These are phyloP conservation scores for Podargus strigoides DNA, from an alignment of 2,797 vertebrate genomes.

Conservation along the genomic window DNA sequence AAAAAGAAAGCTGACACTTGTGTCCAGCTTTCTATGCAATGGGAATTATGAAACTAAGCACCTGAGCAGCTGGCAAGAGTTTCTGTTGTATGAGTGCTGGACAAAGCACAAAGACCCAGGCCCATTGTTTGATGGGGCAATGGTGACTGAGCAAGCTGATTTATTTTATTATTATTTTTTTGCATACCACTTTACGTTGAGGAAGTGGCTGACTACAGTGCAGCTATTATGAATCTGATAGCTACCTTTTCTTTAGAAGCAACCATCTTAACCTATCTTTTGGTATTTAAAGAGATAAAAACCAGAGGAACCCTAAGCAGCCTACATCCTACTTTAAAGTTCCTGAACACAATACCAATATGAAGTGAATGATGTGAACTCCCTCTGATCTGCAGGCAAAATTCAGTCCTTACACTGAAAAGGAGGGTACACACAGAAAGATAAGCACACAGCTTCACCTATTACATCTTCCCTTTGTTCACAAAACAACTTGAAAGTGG, in stretches of 20 bases:
- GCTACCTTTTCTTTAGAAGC: background rate
- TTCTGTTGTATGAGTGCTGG: background rate
- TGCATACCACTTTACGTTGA: too few relatives aligned
- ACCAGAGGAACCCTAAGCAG: background rate
- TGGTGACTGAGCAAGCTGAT: too few relatives aligned
- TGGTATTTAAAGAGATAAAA: background rate
- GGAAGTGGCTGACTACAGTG: too few relatives aligned
- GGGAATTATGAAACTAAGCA: background rate
- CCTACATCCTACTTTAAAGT: background rate
- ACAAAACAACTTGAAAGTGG: background rate
- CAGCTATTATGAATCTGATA: background rate
- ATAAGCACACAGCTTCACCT: background rate
- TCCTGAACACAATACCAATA: background rate
- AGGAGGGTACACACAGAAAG: background rate
- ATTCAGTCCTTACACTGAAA: background rate
- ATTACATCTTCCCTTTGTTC: background rate
- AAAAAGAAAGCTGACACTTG: background rate
- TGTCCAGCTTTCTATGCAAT: background rate
- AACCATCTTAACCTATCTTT: background rate
- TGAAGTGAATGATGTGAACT: background rate
- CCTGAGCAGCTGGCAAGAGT: background rate
- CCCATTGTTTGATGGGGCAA: too few relatives aligned
- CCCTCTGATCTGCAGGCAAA: background rate
- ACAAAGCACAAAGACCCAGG: slow-evolving; percentile 9
- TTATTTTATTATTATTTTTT: too few relatives aligned